Evolutionary conservation across 2,113 vertebrate genomes (phyloP).

Genomic region (Phaethornis superciliosus): DNA sequence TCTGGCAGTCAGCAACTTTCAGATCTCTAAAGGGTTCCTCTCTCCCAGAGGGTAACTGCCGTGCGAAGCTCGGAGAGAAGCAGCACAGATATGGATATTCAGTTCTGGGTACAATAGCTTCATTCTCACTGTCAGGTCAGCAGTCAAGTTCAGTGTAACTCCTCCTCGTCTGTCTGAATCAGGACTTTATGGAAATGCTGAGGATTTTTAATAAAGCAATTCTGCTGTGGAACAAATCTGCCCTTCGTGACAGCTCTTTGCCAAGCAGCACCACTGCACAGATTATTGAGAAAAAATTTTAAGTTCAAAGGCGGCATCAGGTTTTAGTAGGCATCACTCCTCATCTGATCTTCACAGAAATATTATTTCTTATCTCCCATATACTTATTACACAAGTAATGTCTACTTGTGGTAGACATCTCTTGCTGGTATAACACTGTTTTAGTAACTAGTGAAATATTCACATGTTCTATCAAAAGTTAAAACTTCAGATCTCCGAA

Average conservation of each 20-base stretch:
- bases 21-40: conserved; percentile 12
- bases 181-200: conserved; percentile 55
- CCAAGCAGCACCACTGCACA: conserved; percentile 1
- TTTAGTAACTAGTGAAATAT: conserved; percentile 37
- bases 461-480: background rate
- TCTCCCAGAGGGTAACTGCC: background rate
- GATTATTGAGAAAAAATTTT: conserved; percentile 47
- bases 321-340: conserved; percentile 61
- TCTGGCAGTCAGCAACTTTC: conserved; percentile 4
- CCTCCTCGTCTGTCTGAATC: conserved; percentile 56
- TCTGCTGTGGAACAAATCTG: conserved; percentile 44
- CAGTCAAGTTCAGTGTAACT: conserved; percentile 66
- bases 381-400: conserved; percentile 40
- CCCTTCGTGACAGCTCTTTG: conserved; percentile 45
- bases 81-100: conserved; percentile 60
- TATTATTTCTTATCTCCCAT: conserved; percentile 42
- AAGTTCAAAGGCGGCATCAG: conserved; percentile 67
- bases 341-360: conserved; percentile 55
- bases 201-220: conserved; percentile 50
- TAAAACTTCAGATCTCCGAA: background rate
- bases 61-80: background rate
- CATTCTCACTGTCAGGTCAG: conserved; percentile 68
- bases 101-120: conserved; percentile 59
- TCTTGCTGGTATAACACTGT: conserved; percentile 34
- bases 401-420: conserved; percentile 18